Evolutionary conservation across 1,140 invertebrate species (phyloP).

Genomic region (Wasmannia auropunctata): DNA sequence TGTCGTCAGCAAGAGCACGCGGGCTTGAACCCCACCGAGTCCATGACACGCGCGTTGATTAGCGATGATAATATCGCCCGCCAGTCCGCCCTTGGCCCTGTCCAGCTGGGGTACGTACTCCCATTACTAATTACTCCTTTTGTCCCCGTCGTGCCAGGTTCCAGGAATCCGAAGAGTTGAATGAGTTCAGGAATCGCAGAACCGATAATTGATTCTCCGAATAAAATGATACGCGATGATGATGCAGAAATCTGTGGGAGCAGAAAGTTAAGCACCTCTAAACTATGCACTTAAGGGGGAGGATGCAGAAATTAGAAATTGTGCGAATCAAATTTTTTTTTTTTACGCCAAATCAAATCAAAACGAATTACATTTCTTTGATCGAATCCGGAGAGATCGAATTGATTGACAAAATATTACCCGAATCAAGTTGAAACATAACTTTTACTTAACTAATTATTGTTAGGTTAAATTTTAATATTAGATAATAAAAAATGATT

Average conservation of each 20-base stretch:
- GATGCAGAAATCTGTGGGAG: background rate
- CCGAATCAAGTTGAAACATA: too few species aligned
- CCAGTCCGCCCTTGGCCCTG: conserved; percentile 92
- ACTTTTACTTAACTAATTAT: too few species aligned
- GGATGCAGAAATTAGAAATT: background rate
- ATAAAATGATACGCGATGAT: background rate
- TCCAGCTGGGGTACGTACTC: conserved; percentile 95
- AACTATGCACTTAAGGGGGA: background rate
- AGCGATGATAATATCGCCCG: conserved; percentile 94
- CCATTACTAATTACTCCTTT: conserved; percentile 70
- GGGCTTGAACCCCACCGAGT: conserved; percentile 95
- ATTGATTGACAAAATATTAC: too few species aligned
- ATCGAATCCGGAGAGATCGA: too few species aligned
- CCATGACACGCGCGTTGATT: conserved; percentile 96
- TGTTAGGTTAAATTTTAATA: too few species aligned
- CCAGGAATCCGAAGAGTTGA: conserved; percentile 42
- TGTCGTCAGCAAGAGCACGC: conserved; percentile 93
- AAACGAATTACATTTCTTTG: too few species aligned
- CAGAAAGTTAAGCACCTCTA: background rate
- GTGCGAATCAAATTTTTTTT: too few species aligned
- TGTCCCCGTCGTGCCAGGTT: conserved; percentile 13
- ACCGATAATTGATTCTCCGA: background rate
- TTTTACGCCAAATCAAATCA: too few species aligned
- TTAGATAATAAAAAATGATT: too few species aligned
- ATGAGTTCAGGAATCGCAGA: background rate